phyloP scores from a whole-genome alignment of 2,888 invertebrate species.

The Eupithecia centaureata region DNA sequence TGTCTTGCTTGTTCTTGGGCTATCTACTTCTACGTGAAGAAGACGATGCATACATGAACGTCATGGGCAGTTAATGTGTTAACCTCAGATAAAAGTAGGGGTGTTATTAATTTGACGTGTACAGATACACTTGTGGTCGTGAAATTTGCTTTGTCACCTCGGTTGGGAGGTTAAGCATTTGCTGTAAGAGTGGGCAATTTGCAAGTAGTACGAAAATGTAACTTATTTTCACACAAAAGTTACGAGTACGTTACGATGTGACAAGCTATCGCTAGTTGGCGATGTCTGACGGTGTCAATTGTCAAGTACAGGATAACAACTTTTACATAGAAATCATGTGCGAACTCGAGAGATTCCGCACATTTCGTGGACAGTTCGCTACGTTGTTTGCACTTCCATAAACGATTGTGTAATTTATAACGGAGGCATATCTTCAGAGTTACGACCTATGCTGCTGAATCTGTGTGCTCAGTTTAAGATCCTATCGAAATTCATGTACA shows the following conservation, averaged over 20 bases:
- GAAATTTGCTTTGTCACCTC: too few species aligned
- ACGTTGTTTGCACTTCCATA: not conserved
- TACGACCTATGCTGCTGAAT: too few species aligned
- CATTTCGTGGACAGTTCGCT: not conserved
- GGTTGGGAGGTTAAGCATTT: too few species aligned
- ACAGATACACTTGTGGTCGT: too few species aligned
- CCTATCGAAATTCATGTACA: not conserved
- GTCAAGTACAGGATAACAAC: constrained; percentile 23
- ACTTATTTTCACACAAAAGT: constrained; percentile 11
- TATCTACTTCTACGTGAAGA: too few species aligned
- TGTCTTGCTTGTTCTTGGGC: not conserved
- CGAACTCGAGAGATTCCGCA: constrained; percentile 24
- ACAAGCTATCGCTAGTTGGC: constrained; percentile 11
- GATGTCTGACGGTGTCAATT: not conserved
- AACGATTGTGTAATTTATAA: not conserved
- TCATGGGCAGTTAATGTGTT: too few species aligned
- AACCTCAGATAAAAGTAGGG: too few species aligned
- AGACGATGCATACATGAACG: too few species aligned
- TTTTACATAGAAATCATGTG: constrained; percentile 29
- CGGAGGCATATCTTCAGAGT: too few species aligned
- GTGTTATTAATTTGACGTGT: too few species aligned
- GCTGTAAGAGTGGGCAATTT: not conserved
- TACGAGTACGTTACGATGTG: constrained; percentile 24
- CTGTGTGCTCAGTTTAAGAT: not conserved
- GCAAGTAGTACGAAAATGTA: not conserved